phyloP scores from a whole-genome alignment of 92 coral and sea anemone species.

The Zoanthus sociatus region DNA sequence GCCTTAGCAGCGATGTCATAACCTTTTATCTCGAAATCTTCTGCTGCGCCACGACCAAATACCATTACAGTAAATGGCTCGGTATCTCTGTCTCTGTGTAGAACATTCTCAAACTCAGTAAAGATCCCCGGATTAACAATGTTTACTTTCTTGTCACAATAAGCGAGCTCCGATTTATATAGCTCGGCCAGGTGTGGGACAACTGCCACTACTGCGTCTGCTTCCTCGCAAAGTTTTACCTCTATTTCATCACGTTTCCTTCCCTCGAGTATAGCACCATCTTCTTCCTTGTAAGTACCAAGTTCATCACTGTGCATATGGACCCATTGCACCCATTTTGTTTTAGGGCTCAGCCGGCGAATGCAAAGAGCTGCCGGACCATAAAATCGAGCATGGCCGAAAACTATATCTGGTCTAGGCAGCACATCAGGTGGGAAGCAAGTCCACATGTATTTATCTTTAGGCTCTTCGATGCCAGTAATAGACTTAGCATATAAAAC shows the following conservation, averaged over 20 bases:
- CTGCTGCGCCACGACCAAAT: conserved; percentile 32
- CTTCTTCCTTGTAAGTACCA: conserved; percentile 16
- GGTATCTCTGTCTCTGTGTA: background rate
- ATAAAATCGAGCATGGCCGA: conserved; percentile 34
- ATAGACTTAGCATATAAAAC: conserved; percentile 18
- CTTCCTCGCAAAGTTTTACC: conserved; percentile 7
- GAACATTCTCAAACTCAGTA: background rate
- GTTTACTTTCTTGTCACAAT: background rate
- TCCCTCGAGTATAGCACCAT: background rate
- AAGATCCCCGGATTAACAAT: conserved; percentile 8
- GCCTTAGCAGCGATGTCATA: conserved; percentile 26
- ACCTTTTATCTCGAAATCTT: conserved; percentile 21
- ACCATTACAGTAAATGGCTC: conserved; percentile 5
- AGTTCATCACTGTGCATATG: conserved; percentile 38
- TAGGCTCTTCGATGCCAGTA: conserved; percentile 7
- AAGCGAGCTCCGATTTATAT: background rate
- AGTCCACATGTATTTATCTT: conserved; percentile 18
- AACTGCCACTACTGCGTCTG: conserved; percentile 19
- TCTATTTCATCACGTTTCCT: conserved; percentile 5
- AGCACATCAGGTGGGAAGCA: conserved; percentile 11
- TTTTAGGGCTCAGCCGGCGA: conserved; percentile 28
- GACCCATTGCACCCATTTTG: conserved; percentile 38
- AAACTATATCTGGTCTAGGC: conserved; percentile 13
- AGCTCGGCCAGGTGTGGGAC: conserved; percentile 9
- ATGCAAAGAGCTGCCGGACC: conserved; percentile 37